A percentile compares a stretch with the other conserved stretches of the same genome.
These are phyloP conservation scores for Mohoua ochrocephala DNA, from an alignment of 2,113 vertebrate species.

Conservation along the genomic window DNA sequence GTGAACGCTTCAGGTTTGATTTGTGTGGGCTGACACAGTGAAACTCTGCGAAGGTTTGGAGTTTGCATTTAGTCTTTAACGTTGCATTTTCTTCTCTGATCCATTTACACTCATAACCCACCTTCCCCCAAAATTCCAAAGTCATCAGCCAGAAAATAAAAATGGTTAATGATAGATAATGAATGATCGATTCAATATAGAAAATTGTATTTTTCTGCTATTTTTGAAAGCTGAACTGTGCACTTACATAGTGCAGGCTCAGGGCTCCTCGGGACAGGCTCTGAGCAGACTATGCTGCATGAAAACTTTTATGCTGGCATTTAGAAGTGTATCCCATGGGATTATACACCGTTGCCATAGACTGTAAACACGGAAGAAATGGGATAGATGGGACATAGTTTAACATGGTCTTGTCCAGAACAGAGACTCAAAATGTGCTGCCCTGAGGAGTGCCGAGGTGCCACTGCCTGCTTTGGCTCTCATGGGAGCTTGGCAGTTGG, in stretches of 20 bases:
- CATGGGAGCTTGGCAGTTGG: background rate
- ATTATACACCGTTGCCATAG: background rate
- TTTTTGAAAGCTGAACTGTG: background rate
- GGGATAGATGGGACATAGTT: background rate
- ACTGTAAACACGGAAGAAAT: background rate
- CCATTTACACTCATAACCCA: background rate
- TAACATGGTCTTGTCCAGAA: background rate
- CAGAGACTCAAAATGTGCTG: background rate
- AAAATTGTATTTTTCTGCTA: background rate
- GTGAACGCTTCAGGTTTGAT: background rate
- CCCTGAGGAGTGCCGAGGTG: background rate
- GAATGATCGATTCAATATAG: background rate
- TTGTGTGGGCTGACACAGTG: background rate
- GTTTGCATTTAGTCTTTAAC: background rate
- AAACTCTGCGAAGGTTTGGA: background rate
- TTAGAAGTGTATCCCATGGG: background rate
- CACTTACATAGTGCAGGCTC: fast-evolving
- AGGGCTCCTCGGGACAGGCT: background rate
- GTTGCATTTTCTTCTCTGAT: background rate
- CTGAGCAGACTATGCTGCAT: background rate
- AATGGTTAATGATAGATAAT: background rate
- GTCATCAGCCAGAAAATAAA: background rate
- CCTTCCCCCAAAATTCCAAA: background rate
- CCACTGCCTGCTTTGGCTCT: background rate
- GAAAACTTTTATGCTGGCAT: background rate